A percentile compares a stretch with the other conserved stretches of the same genome.
Conservation (phyloP, 2,113 vertebrate genomes). For the Ia io region DNA sequence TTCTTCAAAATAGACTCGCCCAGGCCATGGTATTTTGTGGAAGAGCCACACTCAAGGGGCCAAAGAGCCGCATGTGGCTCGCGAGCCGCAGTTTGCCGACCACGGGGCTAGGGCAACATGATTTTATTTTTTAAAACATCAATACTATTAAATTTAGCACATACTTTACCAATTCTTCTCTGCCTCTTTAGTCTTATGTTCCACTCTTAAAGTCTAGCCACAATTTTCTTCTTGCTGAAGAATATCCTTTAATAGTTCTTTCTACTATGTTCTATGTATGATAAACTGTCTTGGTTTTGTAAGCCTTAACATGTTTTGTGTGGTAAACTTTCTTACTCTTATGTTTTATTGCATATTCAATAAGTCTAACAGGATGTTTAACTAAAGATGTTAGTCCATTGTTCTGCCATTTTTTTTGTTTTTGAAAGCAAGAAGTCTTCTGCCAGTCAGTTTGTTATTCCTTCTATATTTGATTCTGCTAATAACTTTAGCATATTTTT, state of each 20-base stretch:
- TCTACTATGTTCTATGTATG: neutral
- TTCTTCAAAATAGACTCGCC: too few relatives aligned
- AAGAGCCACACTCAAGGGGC: too few relatives aligned
- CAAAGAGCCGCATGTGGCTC: too few relatives aligned
- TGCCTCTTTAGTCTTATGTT: neutral
- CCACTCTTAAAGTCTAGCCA: neutral
- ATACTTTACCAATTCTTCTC: neutral
- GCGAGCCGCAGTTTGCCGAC: too few relatives aligned
- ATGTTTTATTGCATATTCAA: neutral
- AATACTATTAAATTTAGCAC: neutral
- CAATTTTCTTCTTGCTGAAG: neutral
- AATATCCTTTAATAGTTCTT: conserved; percentile 31
- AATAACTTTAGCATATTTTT: neutral
- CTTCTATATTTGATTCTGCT: neutral
- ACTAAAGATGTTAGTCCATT: neutral
- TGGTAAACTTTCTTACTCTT: neutral
- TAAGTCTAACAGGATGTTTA: conserved; percentile 20
- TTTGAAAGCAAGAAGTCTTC: neutral
- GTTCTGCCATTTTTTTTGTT: neutral
- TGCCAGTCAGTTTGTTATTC: neutral
- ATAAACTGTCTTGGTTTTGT: neutral
- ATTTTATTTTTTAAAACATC: neutral
- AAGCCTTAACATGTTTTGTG: neutral
- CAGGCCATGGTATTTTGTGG: too few relatives aligned
- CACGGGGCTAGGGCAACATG: neutral